Evolutionary conservation across 1,140 invertebrate species (phyloP).

Genomic region (Sarcophaga bullata): DNA sequence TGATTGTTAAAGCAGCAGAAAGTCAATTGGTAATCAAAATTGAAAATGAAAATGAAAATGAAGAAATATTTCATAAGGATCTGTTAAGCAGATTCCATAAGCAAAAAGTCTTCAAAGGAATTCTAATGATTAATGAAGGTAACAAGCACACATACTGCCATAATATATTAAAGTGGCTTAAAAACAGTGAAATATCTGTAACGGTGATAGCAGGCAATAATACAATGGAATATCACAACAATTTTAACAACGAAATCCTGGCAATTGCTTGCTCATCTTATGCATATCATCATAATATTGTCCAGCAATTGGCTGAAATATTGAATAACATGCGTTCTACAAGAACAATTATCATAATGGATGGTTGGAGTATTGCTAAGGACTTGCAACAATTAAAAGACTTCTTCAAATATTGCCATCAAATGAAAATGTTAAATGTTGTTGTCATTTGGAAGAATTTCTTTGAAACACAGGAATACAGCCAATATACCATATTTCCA

Average conservation of each 20-base stretch:
- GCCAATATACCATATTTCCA: neutral
- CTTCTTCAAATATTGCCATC: neutral
- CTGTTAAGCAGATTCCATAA: too few species aligned
- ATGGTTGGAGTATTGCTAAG: neutral
- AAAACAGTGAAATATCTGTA: neutral
- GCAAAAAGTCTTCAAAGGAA: too few species aligned
- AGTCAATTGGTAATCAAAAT: too few species aligned
- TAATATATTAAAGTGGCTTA: neutral
- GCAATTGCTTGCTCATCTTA: neutral
- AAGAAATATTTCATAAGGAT: too few species aligned
- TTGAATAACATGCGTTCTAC: neutral
- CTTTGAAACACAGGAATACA: neutral
- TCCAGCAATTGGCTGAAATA: neutral
- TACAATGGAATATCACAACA: neutral
- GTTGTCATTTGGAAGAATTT: neutral
- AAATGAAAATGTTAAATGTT: slow-evolving; percentile 6
- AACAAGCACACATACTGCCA: neutral
- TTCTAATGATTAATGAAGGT: too few species aligned
- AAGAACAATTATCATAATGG: neutral
- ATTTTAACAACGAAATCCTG: neutral
- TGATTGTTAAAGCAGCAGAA: too few species aligned
- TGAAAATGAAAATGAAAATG: too few species aligned
- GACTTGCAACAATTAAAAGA: neutral
- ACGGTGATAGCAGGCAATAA: neutral
- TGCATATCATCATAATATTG: neutral